These are phyloP conservation scores for Anthopleura sola DNA, from an alignment of 64 coral and sea anemone species.

Conservation along the genomic window DNA sequence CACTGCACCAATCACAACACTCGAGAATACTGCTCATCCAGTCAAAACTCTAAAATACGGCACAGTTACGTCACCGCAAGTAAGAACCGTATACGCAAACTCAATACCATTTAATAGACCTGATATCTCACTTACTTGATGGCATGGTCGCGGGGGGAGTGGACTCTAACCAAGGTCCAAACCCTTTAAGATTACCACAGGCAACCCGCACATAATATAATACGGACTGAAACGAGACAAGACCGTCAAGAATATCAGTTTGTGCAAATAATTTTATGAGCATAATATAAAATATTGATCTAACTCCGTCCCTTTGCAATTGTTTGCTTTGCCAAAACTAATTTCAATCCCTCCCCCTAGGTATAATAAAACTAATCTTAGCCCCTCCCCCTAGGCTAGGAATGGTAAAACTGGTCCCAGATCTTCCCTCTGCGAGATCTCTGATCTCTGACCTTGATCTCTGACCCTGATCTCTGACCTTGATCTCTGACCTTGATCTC, in stretches of 20 bases:
- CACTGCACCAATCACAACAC: neutral
- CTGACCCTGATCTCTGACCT: no score
- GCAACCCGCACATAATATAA: constrained; percentile 84
- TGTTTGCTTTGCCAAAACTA: neutral
- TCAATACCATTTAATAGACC: neutral
- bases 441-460: no score
- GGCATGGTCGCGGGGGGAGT: constrained; percentile 85
- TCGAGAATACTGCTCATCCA: neutral
- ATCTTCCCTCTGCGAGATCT: no score
- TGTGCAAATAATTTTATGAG: no score
- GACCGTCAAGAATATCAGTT: neutral
- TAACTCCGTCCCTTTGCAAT: neutral
- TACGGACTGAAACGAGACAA: constrained; percentile 66
- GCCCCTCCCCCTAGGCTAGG: no score
- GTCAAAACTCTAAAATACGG: neutral
- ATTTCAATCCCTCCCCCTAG: neutral
- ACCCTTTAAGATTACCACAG: constrained; percentile 93
- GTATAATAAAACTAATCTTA: no score
- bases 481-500: no score
- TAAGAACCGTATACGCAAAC: neutral
- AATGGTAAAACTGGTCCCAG: no score
- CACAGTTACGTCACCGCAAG: neutral
- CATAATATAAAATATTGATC: neutral
- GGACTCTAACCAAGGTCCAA: constrained; percentile 84
- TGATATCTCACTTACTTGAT: constrained; percentile 69